phyloP scores from a whole-genome alignment of 2,113 vertebrate genomes.

The Poeciliopsis retropinna region DNA sequence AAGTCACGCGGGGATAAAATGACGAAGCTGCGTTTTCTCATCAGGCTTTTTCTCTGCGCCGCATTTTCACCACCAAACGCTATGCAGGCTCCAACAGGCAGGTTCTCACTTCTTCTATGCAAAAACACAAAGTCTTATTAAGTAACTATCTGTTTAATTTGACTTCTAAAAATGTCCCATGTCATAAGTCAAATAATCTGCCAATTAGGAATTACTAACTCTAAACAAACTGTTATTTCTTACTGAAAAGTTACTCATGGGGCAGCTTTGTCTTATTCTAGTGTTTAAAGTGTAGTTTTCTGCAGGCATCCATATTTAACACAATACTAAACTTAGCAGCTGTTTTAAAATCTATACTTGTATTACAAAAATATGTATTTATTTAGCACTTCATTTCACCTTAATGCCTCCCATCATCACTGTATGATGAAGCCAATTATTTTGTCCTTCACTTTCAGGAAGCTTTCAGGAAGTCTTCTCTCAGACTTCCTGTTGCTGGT shows the following conservation, averaged over 20 bases:
- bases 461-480: constrained; percentile 3
- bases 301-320: background rate
- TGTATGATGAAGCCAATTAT: background rate
- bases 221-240: too few relatives aligned
- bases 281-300: background rate
- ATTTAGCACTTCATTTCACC: background rate
- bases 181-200: too few relatives aligned
- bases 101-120: background rate
- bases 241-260: too few relatives aligned
- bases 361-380: background rate
- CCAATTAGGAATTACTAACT: too few relatives aligned
- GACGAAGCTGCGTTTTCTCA: constrained; percentile 46
- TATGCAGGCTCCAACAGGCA: constrained; percentile 64
- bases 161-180: too few relatives aligned
- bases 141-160: too few relatives aligned
- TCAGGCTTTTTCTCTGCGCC: constrained; percentile 44
- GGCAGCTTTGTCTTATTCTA: background rate
- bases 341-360: background rate
- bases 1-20: constrained; percentile 30
- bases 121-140: too few relatives aligned
- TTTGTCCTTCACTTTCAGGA: background rate
- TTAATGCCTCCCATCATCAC: background rate
- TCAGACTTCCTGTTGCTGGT: constrained; percentile 6
- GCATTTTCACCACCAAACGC: constrained; percentile 33
- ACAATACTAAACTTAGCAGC: background rate